Percentiles rank a stretch among this genome's conserved stretches.
These are phyloP conservation scores for Yoshiicerus persimilis DNA, from an alignment of 1,140 invertebrate genomes.

Conservation along the genomic window DNA sequence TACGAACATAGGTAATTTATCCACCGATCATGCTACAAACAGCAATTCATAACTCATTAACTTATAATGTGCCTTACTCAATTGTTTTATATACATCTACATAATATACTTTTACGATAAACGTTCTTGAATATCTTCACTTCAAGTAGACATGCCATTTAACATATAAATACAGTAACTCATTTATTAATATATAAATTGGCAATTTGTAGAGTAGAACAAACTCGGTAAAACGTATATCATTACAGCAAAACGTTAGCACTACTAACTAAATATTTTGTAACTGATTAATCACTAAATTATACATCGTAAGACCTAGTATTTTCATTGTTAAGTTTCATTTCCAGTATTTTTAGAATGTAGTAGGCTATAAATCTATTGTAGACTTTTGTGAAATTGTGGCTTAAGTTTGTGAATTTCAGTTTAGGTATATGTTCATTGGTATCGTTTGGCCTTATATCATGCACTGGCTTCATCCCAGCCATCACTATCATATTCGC, in stretches of 20 bases:
- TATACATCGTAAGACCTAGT: not conserved
- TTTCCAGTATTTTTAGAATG: not conserved
- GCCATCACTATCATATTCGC: conserved; percentile 69
- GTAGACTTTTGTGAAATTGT: conserved; percentile 22
- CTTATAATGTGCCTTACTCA: no score
- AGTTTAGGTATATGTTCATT: not conserved
- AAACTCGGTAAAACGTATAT: not conserved
- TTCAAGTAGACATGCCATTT: not conserved
- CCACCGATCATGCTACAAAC: conserved; percentile 4
- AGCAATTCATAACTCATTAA: not conserved
- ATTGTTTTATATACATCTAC: not conserved
- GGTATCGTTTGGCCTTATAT: conserved; percentile 17
- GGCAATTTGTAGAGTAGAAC: not conserved
- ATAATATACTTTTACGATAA: not conserved
- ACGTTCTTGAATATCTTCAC: no score
- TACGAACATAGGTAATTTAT: conserved; percentile 23
- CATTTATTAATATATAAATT: not conserved
- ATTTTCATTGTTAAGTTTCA: conserved; percentile 16
- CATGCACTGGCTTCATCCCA: conserved; percentile 63
- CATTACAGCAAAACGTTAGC: not conserved
- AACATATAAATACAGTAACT: not conserved
- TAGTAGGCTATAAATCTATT: not conserved
- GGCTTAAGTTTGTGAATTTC: not conserved
- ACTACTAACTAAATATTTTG: not conserved
- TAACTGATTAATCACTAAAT: not conserved